Percentiles rank a stretch among this genome's conserved stretches.
Evolutionary conservation across 2,113 vertebrate genomes (phyloP).

Genomic region (Pygoscelis antarcticus): DNA sequence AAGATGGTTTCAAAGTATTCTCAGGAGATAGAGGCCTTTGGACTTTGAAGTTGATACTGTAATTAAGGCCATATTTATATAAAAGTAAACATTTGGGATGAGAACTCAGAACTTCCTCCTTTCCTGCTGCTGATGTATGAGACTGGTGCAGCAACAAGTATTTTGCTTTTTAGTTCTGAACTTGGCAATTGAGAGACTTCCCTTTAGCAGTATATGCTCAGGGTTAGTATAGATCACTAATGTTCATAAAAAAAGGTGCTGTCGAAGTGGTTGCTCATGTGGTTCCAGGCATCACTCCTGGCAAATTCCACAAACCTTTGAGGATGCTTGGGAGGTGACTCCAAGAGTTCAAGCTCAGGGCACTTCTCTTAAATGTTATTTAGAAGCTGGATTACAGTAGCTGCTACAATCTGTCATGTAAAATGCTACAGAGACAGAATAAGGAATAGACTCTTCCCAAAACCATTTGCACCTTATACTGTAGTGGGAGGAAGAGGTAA

Average conservation of each 20-base stretch:
- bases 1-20: not conserved
- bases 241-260: accelerated
- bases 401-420: not conserved
- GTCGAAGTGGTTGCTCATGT: not conserved
- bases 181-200: not conserved
- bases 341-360: not conserved
- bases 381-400: not conserved
- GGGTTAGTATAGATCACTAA: not conserved
- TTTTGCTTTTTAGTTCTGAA: not conserved
- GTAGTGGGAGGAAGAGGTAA: not conserved
- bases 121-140: not conserved
- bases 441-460: not conserved
- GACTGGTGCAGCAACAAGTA: not conserved
- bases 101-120: not conserved
- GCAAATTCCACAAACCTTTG: not conserved
- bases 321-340: not conserved
- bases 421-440: accelerated
- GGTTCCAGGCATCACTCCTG: not conserved
- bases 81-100: conserved; percentile 5
- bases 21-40: not conserved
- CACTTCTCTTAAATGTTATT: not conserved
- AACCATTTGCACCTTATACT: accelerated
- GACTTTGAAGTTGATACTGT: conserved; percentile 21
- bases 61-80: conserved; percentile 25
- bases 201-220: not conserved